phyloP scores from a whole-genome alignment of 2,113 vertebrate genomes.

The Coreoperca whiteheadi region DNA sequence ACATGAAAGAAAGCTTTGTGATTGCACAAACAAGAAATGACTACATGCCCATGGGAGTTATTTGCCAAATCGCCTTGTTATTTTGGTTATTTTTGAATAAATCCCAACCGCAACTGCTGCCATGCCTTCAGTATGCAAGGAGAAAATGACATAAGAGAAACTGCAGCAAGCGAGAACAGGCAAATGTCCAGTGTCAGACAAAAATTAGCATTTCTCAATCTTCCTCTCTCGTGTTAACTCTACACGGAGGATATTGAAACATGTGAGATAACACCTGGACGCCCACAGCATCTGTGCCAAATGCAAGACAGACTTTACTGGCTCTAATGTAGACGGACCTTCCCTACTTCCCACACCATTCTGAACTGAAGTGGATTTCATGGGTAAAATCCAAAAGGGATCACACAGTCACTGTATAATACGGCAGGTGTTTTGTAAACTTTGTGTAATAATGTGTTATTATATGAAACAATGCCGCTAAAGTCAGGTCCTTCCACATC shows the following conservation, averaged over 20 bases:
- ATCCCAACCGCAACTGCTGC: not conserved
- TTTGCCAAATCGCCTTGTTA: not conserved
- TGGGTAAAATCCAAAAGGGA: not conserved
- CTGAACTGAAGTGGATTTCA: not conserved
- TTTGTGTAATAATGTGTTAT: not conserved
- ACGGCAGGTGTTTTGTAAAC: conserved; percentile 41
- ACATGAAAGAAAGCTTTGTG: conserved; percentile 7
- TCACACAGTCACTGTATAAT: not conserved
- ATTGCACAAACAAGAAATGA: not conserved
- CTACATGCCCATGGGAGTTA: not conserved
- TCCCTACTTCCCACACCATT: not conserved
- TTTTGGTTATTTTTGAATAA: not conserved
- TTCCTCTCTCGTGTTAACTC: not conserved
- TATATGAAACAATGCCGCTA: not conserved
- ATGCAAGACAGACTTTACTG: not conserved
- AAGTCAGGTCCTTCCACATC: not conserved
- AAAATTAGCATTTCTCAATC: not conserved
- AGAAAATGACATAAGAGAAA: not conserved
- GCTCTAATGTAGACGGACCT: not conserved
- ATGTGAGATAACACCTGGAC: conserved; percentile 19
- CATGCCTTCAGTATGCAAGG: not conserved
- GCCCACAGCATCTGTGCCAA: not conserved
- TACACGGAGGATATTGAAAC: not conserved
- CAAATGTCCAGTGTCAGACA: not conserved
- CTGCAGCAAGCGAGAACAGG: not conserved